Evolutionary conservation across 2,113 vertebrate genomes (phyloP), one percentile per base, ranked within the genome.

Genomic region (Lampris incognitus): DNA sequence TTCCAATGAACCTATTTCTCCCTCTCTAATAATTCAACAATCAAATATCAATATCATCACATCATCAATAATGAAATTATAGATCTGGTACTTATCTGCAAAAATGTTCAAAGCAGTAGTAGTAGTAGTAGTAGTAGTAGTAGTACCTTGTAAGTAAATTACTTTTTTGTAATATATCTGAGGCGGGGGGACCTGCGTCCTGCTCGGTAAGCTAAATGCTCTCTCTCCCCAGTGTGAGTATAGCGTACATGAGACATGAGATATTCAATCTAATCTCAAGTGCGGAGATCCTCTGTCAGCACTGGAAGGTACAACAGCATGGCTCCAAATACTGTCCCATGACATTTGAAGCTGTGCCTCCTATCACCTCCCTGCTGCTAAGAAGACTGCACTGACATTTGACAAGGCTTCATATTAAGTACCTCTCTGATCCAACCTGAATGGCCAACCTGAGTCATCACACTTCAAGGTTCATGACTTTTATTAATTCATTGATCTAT

Each of bases 181-280:
- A 46, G 44, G 44, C 44, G 13, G 9, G 50, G 7, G 10, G 7
- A 9, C 24, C 51, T 4, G 51, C 9, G 3, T 54, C 51, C 3
- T 54, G 51, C 51, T 54, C 11, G 9, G 51, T 11, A 11, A 13
- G 51, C 10, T 54, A 54, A 54, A 54, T n/a, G 13, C 51, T 3
- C 13, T 13, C 44, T 0, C 44, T 46, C 44, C 24, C 4, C 7
- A 46, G 7, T 46, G 44, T 46, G 44, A 46, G 44, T 7, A 46
- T 49, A 49, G 41, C 44, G 36, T n/a, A 71, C 44, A 52, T 44
- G 8, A 49, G 57, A 60, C 41, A 42, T 42, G 49, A 63, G 60
- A 56, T 62, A 72, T 63, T n/a, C 58, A 78, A 54, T 50, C 39
- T n/a, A 51, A 42, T 59, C 71, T 56, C 13, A 3, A 39, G 51